phyloP scores from a whole-genome alignment of 1,140 invertebrate genomes.

The Choristoneura fumiferana region DNA sequence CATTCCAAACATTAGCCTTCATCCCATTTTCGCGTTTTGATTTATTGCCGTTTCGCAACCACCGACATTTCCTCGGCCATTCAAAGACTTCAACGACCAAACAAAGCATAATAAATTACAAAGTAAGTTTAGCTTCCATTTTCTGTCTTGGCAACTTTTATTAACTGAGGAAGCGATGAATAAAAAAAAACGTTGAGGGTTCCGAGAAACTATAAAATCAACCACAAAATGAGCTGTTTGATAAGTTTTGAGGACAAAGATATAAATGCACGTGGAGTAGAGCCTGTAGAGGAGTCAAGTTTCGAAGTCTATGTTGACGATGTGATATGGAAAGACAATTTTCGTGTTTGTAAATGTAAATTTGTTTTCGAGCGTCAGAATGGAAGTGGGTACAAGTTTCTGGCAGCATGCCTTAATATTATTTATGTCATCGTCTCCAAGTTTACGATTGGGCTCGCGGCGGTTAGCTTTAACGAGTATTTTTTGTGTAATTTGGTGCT shows the following conservation, averaged over 20 bases:
- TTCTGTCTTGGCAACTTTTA: constrained; percentile 37
- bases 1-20: constrained; percentile 8
- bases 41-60: constrained; percentile 12
- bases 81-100: constrained; percentile 24
- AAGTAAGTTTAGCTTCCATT: constrained; percentile 35
- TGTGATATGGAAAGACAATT: constrained; percentile 21
- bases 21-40: constrained; percentile 10
- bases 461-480: constrained; percentile 53
- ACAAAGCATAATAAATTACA: constrained; percentile 57
- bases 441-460: constrained; percentile 56
- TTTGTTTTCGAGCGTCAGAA: constrained; percentile 16
- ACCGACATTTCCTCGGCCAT: constrained; percentile 6
- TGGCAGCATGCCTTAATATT: constrained; percentile 56
- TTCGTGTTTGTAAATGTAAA: constrained; percentile 45
- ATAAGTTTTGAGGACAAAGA: constrained; percentile 41
- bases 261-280: neutral
- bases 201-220: constrained; percentile 33
- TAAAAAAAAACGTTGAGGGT: neutral
- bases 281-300: too few relatives aligned
- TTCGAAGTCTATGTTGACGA: neutral
- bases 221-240: constrained; percentile 27
- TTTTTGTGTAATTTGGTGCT: constrained; percentile 48
- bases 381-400: constrained; percentile 33
- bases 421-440: constrained; percentile 65
- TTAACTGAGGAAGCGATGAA: constrained; percentile 33